Evolutionary conservation across 2,888 invertebrate species (phyloP).

Genomic region (Drosophila subquinaria): DNA sequence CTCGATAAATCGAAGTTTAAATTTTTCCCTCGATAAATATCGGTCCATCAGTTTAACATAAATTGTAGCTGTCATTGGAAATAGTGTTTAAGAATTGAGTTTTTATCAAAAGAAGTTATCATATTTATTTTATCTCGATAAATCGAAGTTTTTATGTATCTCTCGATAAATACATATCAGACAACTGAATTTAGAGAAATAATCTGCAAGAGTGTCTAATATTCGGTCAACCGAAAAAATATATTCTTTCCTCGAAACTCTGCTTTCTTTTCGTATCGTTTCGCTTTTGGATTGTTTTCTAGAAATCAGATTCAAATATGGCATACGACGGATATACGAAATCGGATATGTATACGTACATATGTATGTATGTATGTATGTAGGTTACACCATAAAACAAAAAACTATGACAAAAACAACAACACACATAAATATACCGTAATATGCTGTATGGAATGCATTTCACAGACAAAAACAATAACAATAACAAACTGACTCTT

Average conservation of each 20-base stretch:
- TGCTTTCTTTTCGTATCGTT: slow-evolving; percentile 17
- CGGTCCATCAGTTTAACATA: no score
- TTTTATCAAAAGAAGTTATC: not conserved
- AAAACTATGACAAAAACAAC: not conserved
- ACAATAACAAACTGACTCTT: slow-evolving; percentile 10
- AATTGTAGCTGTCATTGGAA: not conserved
- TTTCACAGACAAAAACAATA: slow-evolving; percentile 14
- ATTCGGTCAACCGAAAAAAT: slow-evolving; percentile 7
- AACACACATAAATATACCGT: slow-evolving; percentile 11
- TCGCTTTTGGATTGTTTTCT: slow-evolving; percentile 17
- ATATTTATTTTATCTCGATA: no score
- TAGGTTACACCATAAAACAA: slow-evolving; percentile 38
- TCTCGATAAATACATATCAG: not conserved
- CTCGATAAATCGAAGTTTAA: no score
- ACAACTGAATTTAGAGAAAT: not conserved
- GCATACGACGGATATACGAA: slow-evolving; percentile 26
- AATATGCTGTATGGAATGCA: slow-evolving; percentile 8
- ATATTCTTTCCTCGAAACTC: not conserved
- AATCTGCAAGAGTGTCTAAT: slow-evolving; percentile 12
- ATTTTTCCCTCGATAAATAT: no score
- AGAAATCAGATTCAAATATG: slow-evolving; percentile 45
- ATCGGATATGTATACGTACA: slow-evolving; percentile 55
- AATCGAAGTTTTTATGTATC: not conserved
- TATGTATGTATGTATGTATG: not conserved
- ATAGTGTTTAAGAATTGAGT: not conserved